Percentiles rank a stretch among this genome's conserved stretches.
Evolutionary conservation across 2,113 vertebrate genomes (phyloP).

Genomic region (Amia ocellicauda): DNA sequence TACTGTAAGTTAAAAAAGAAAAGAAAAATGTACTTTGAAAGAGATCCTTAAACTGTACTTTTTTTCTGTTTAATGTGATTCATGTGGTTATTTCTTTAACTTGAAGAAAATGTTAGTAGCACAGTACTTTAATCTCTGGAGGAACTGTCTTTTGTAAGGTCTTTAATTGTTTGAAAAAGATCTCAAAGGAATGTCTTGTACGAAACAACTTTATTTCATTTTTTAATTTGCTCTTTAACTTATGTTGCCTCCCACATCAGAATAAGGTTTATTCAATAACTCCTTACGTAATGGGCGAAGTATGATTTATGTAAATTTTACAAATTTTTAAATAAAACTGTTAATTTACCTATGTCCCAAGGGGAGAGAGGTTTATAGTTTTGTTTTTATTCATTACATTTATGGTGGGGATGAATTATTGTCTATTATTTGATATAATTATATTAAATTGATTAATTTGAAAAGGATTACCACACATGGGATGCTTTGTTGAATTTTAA

Average conservation of each 20-base stretch:
- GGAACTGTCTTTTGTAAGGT: constrained; percentile 60
- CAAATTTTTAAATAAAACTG: constrained; percentile 66
- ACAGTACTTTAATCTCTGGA: constrained; percentile 65
- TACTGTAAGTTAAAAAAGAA: constrained; percentile 58
- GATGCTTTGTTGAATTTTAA: too few species aligned
- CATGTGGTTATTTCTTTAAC: constrained; percentile 31
- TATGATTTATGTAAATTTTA: constrained; percentile 76
- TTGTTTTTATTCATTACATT: constrained; percentile 38
- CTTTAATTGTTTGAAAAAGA: constrained; percentile 55
- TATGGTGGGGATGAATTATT: constrained; percentile 26
- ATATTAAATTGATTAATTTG: too few species aligned
- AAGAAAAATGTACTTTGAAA: constrained; percentile 43
- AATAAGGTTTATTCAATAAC: constrained; percentile 55
- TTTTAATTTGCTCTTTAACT: constrained; percentile 20
- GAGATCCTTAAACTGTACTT: constrained; percentile 57
- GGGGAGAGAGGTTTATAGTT: constrained; percentile 50
- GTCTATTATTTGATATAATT: not conserved
- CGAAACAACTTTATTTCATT: constrained; percentile 25
- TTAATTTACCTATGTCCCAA: constrained; percentile 60
- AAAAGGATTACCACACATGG: too few species aligned
- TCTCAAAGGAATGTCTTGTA: constrained; percentile 68
- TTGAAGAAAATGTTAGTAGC: constrained; percentile 58
- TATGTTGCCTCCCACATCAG: constrained; percentile 53
- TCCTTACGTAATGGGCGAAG: constrained; percentile 61
- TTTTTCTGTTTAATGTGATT: constrained; percentile 63